Base-by-base conservation (phyloP, 2,888 invertebrate species). In the Dendrolimus houi region DNA sequence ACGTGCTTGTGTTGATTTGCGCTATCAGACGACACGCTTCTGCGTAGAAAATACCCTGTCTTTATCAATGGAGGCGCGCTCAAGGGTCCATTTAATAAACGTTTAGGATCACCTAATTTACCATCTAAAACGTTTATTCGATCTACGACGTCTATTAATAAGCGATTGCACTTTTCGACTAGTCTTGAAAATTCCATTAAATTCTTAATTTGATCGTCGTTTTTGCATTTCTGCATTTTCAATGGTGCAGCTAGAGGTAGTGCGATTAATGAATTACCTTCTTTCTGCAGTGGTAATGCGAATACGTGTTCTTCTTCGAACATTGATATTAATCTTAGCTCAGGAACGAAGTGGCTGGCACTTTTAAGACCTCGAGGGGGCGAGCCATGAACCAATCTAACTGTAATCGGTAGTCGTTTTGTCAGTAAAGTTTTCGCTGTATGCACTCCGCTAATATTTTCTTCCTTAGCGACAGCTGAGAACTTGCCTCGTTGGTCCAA, bases 401-500 rank as follows among this genome's bases (percentile, higher is more conserved):
- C 98, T 64, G 97, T 97, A 65, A 98, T 92, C 41, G 98, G 98
- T 87, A 98, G 92, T 65, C 98, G 93, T 84, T 98, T 98, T 65
- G 95, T 94, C 58, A 98, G 87, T 65, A 98, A 91, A 72, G 97
- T 97, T 75, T 95, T 94, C 13, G 97, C 96, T 63, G 96, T 96
- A 83, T 98, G 98, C 14, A 98, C 98, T 29, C 98, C 98, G 77
- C 97, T 96, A 64, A 98, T 97, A 86, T 97, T 97, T 74, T 97
- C 97, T 82, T 97, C 96, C 74, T 96, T 94, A 62, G 98, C 98
- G 58, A 98, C 92, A 55, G 97, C 96, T 70, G 97, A 98, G 87
- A 98, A 98, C 74, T 96, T 95, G 52, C 97, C 97, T 77, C 96
- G 94, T 82, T 97, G 96, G 75, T 98, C 97, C 78, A 96, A 92